These are phyloP conservation scores for Neomorphus geoffroyi DNA, from an alignment of 2,797 vertebrate genomes.

Conservation along the genomic window DNA sequence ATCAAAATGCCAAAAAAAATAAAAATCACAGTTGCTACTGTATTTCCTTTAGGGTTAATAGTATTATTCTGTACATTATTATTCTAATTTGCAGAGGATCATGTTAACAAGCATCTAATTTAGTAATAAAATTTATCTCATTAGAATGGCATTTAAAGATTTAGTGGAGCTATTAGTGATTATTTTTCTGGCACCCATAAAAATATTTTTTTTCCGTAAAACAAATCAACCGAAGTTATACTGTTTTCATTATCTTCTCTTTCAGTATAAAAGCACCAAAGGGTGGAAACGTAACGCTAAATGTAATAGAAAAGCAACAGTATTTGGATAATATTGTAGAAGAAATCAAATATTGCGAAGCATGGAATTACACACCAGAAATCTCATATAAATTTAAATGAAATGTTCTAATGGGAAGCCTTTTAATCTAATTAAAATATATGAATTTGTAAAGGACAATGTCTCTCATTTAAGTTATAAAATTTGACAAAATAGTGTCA, in stretches of 20 bases:
- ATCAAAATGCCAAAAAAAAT: background rate
- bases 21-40: background rate
- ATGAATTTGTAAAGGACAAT: slow-evolving; percentile 54
- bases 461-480: slow-evolving; percentile 41
- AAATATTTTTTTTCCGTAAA: slow-evolving; percentile 32
- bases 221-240: slow-evolving; percentile 9
- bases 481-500: slow-evolving; percentile 34
- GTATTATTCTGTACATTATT: background rate
- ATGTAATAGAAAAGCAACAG: slow-evolving; percentile 32
- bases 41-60: background rate
- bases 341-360: slow-evolving; percentile 36
- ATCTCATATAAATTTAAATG: slow-evolving; percentile 63
- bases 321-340: slow-evolving; percentile 8
- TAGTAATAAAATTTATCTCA: background rate
- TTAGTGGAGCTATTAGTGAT: slow-evolving; percentile 1
- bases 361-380: slow-evolving; percentile 57
- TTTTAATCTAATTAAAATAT: slow-evolving; percentile 61
- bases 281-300: slow-evolving; percentile 59
- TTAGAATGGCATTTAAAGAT: slow-evolving; percentile 17
- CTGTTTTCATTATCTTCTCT: slow-evolving; percentile 31
- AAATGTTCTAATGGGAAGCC: slow-evolving; percentile 43
- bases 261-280: slow-evolving; percentile 28
- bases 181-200: background rate
- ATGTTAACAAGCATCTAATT: background rate
- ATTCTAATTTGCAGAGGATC: background rate